These are phyloP conservation scores for Ameiurus melas DNA, from an alignment of 2,113 vertebrate genomes.

Conservation along the genomic window DNA sequence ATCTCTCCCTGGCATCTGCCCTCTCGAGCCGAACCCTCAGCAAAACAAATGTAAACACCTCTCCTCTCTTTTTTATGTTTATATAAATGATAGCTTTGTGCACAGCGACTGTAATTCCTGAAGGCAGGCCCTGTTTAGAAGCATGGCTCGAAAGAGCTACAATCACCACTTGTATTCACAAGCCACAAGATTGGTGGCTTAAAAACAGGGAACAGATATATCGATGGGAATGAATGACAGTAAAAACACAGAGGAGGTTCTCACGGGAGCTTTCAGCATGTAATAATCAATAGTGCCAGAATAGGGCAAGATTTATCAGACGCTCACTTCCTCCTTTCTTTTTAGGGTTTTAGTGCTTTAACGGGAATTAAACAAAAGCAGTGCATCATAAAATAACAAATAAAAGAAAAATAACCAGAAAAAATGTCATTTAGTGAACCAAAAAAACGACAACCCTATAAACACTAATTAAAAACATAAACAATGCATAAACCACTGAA, in stretches of 20 bases:
- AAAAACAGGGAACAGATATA: slow-evolving; percentile 66
- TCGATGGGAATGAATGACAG: slow-evolving; percentile 70
- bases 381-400: neutral
- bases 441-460: neutral
- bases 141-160: neutral
- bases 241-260: slow-evolving; percentile 64
- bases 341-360: neutral
- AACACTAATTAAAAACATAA: neutral
- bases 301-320: slow-evolving; percentile 45
- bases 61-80: neutral
- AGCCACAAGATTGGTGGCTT: slow-evolving; percentile 3
- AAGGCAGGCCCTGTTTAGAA: neutral
- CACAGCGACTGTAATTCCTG: neutral
- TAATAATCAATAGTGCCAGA: slow-evolving; percentile 36
- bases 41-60: neutral
- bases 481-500: neutral
- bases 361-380: neutral
- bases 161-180: neutral
- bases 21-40: neutral
- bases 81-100: slow-evolving; percentile 7
- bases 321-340: neutral
- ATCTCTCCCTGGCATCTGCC: neutral
- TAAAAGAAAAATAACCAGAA: neutral
- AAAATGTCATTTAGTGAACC: neutral
- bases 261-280: slow-evolving; percentile 20